Conservation (phyloP, 2,888 invertebrate genomes). For the Pollenia angustigena region DNA sequence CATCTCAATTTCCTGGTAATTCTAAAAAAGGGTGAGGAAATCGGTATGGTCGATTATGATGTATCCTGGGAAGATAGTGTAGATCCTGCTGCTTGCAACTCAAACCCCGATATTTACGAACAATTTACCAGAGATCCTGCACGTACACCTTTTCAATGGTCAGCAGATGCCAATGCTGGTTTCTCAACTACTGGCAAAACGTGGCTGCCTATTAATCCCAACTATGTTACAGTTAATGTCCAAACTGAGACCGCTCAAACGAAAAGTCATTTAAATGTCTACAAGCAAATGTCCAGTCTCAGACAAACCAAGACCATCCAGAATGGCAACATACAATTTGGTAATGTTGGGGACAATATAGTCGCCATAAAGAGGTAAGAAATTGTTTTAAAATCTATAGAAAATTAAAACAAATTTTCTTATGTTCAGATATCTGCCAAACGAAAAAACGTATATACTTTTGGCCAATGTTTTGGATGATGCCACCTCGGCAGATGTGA, state of each 20-base stretch:
- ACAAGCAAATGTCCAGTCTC: conserved; percentile 85
- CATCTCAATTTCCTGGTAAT: no score
- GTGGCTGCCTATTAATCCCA: conserved; percentile 85
- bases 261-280: conserved; percentile 87
- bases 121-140: conserved; percentile 87
- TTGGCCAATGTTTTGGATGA: conserved; percentile 84
- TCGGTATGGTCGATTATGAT: conserved; percentile 83
- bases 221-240: conserved; percentile 87
- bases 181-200: conserved; percentile 80
- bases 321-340: conserved; percentile 77
- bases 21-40: conserved; percentile 83
- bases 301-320: conserved; percentile 79
- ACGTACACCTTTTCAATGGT: conserved; percentile 88
- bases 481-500: conserved; percentile 81
- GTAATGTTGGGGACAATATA: conserved; percentile 79
- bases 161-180: conserved; percentile 82
- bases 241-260: conserved; percentile 83
- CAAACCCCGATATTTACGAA: conserved; percentile 85
- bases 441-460: conserved; percentile 83
- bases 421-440: conserved; percentile 74
- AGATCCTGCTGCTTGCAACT: conserved; percentile 85
- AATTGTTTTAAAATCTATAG: not conserved
- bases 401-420: not conserved
- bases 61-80: conserved; percentile 86
- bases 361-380: conserved; percentile 79